phyloP scores from a whole-genome alignment of 2,113 vertebrate genomes.

The Antigone vipio region DNA sequence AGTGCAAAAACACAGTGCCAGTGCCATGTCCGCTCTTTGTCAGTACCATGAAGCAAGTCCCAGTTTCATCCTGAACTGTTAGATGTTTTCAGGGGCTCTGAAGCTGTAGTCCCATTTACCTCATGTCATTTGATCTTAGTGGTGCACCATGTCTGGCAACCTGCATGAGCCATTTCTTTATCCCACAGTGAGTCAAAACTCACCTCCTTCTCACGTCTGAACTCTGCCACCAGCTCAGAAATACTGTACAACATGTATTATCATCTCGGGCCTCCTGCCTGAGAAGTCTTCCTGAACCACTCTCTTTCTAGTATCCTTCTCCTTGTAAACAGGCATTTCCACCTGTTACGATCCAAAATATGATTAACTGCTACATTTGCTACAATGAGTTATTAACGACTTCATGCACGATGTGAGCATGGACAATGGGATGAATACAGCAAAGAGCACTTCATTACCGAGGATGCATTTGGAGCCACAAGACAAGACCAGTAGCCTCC shows the following conservation, averaged over 20 bases:
- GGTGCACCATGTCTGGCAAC: not conserved
- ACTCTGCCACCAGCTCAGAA: not conserved
- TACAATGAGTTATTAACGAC: not conserved
- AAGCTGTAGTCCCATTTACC: not conserved
- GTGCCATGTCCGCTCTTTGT: not conserved
- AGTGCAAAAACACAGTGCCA: not conserved
- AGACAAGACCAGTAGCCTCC: not conserved
- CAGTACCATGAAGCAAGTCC: not conserved
- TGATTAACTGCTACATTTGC: not conserved
- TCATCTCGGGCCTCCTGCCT: not conserved
- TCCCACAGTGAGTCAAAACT: not conserved
- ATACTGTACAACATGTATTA: not conserved
- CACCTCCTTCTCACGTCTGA: not conserved
- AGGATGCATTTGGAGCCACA: not conserved
- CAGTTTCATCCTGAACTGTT: not conserved
- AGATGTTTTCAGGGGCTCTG: not conserved
- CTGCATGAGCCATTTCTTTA: not conserved
- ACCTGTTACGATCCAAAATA: not conserved
- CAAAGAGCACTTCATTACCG: not conserved
- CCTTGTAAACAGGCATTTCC: not conserved
- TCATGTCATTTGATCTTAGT: accelerated
- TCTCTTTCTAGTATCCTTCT: not conserved
- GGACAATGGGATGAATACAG: not conserved
- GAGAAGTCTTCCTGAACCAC: not conserved
- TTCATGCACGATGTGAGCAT: not conserved